Conservation (phyloP, 2,888 invertebrate genomes). For the Brachynemurus nebulosus region DNA sequence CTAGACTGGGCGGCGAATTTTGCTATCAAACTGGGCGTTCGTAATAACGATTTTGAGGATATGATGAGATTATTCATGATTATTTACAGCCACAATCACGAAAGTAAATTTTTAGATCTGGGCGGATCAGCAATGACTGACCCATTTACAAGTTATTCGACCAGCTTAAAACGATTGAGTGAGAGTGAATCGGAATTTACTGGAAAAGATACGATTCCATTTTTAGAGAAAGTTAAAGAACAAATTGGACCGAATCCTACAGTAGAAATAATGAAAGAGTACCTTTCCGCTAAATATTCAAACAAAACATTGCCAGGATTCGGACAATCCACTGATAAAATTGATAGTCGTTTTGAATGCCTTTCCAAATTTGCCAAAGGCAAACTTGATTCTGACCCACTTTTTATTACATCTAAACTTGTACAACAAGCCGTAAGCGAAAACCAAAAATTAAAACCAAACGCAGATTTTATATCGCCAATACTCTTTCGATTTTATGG, state of each 20-base stretch:
- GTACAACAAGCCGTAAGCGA: background rate
- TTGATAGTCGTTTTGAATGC: background rate
- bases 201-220: background rate
- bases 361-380: background rate
- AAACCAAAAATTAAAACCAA: background rate
- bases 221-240: background rate
- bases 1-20: conserved; percentile 1
- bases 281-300: background rate
- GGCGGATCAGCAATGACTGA: conserved; percentile 2
- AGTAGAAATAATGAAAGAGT: background rate
- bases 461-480: background rate
- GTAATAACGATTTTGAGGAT: conserved; percentile 1
- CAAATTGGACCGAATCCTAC: background rate
- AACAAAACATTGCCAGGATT: background rate
- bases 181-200: background rate
- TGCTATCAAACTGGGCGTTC: background rate
- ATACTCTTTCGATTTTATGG: background rate
- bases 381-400: background rate
- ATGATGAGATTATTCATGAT: conserved; percentile 3
- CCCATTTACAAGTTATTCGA: background rate
- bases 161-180: background rate
- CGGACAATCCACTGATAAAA: background rate
- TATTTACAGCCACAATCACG: background rate
- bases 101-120: background rate
- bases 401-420: background rate